Percentiles rank a stretch among this genome's conserved stretches.
Conservation (phyloP, 2,113 vertebrate species). For the Callocephalon fimbriatum region DNA sequence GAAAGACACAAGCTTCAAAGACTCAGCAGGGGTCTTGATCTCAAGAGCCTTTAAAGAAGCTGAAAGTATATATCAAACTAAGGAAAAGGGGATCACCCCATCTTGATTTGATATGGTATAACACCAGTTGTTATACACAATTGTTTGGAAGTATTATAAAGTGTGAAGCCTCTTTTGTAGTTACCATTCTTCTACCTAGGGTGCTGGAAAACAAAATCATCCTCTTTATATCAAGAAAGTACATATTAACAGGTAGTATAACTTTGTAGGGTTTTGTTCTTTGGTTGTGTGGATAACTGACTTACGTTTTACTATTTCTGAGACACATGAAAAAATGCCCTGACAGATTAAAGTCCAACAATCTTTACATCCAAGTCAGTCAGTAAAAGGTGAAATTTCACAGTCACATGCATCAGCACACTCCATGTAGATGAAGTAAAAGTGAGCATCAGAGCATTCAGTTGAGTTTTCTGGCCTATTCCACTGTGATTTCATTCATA, state of each 20-base stretch:
- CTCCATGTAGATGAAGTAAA: background rate
- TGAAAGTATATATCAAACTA: slow-evolving; percentile 60
- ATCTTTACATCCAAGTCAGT: background rate
- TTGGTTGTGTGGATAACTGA: background rate
- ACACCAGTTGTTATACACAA: slow-evolving; percentile 14
- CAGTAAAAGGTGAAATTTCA: slow-evolving; percentile 32
- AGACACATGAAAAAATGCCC: background rate
- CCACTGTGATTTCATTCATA: background rate
- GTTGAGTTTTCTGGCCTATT: background rate
- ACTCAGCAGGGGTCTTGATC: slow-evolving; percentile 63
- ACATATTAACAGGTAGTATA: background rate
- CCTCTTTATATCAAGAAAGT: background rate
- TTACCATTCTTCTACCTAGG: background rate
- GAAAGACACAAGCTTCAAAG: slow-evolving; percentile 67
- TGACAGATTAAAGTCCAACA: background rate
- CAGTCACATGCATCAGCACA: background rate
- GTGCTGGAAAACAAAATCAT: background rate
- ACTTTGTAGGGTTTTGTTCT: background rate
- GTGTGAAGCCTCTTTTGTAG: background rate
- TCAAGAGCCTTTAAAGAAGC: slow-evolving; percentile 69
- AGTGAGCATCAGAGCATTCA: background rate
- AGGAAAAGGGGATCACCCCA: slow-evolving; percentile 12
- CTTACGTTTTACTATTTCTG: background rate
- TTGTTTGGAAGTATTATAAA: slow-evolving; percentile 23
- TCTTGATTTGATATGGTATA: slow-evolving; percentile 43